Evolutionary conservation across 2,113 vertebrate species (phyloP), one percentile per base, ranked within the genome.

Genomic region (Eptatretus burgeri): DNA sequence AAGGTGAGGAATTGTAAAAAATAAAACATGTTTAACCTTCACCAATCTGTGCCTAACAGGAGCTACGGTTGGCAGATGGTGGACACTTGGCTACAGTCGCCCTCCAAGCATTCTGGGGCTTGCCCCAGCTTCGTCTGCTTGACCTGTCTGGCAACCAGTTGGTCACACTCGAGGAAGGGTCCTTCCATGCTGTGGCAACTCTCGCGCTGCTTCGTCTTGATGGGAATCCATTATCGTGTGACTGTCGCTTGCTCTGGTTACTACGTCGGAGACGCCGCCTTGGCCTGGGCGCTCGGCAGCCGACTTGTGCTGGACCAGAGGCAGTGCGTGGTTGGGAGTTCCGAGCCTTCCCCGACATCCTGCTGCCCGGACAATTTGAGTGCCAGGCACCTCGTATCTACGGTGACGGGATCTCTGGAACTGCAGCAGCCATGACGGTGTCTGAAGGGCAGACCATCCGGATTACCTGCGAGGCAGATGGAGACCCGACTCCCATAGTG

Each of bases 281-380:
- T 64, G 76, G 80, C 70, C 86, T 86, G 12, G 80, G 81, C 10
- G 70, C 74, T 0, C 74, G 70, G 4, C 78, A 81, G 13, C 84
- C 84, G 0, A 73, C 78, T 13, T 89, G 85, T 64, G 74, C 76
- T 0, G 69, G 76, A n/a, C 80, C 78, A 1, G 75, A 69, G 9
- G 65, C 66, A 0, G 75, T 74, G 5, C 76, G 69, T 13, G 80
- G 75, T 16, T 75, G 75, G 9, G 75, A 74, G 18, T 78, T 89
- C 67, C 71, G 69, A 62, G 81, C 83, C 62, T 82, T 88, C 66
- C 78, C 78, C 0, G 79, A 83, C 52, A 73, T 75, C 65, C 76
- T 83, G 13, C 75, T 81, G 2, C 73, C 78, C 0, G 75, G 72
- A 13, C 70, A 82, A 62, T 86, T 85, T 51, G 80, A 75, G 9